These are phyloP conservation scores for Numida meleagris DNA, from an alignment of 2,113 vertebrate genomes.

Conservation along the genomic window DNA sequence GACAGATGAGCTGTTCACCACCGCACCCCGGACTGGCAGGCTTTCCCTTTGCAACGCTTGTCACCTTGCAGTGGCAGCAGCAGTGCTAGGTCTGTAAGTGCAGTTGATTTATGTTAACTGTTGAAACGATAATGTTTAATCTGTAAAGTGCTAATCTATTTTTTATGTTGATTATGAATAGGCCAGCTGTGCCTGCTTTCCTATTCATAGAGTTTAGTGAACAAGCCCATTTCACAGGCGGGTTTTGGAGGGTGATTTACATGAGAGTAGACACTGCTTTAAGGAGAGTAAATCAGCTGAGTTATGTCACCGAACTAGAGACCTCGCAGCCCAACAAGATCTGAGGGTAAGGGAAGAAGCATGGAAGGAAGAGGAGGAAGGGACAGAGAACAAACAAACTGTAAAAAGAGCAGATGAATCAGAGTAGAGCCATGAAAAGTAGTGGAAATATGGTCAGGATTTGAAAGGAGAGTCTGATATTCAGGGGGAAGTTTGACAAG, in stretches of 20 bases:
- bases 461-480: neutral
- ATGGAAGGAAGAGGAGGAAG: neutral
- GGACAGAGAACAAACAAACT: neutral
- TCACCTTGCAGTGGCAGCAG: constrained; percentile 23
- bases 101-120: constrained; percentile 79
- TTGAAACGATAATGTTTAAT: constrained; percentile 86
- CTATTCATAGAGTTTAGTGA: constrained; percentile 80
- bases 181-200: constrained; percentile 85
- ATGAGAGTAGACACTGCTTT: constrained; percentile 32
- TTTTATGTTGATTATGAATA: constrained; percentile 87
- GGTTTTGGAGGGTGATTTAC: constrained; percentile 64
- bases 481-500: neutral
- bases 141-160: constrained; percentile 86
- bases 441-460: neutral
- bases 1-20: neutral
- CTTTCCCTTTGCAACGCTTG: neutral
- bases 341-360: neutral
- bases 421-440: neutral
- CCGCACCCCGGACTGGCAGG: neutral
- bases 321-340: neutral
- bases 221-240: constrained; percentile 69
- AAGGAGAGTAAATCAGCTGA: constrained; percentile 26
- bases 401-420: neutral
- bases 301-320: neutral
- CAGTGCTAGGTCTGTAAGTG: constrained; percentile 48